Evolutionary conservation across 2,888 invertebrate species (phyloP), one percentile per base, ranked within the genome.

Genomic region (Lochmaea crataegi): DNA sequence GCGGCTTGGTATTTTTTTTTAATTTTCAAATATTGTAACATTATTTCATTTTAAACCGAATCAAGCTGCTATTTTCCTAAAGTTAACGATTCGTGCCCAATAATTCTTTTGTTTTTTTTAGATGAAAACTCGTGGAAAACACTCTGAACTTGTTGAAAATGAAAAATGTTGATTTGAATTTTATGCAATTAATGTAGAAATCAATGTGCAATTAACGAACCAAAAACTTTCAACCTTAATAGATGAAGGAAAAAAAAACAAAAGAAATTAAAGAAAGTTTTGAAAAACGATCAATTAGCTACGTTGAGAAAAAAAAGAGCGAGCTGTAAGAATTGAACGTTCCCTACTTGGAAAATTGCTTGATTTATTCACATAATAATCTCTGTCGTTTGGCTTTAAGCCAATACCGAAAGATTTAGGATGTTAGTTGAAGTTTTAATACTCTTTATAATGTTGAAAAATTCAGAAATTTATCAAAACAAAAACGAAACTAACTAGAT

Each of bases 321-420:
- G 5, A 45, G 32, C 26, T 16, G 48, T 48, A 14, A 9, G n/a
- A 48, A 32, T 32, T 65, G 22, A 45, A 65, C 51, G 22, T 7
- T 45, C 6, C 51, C 48, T 65, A 65, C 48, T 45, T 16, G 53
- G 22, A 42, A 51, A 65, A 65, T 51, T 48, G 11, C 14, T 22
- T 26, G 57, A 56, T 57, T 57, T 57, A 60, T 60, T n/a, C 38
- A 60, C 32, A 32, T 32, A 60, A 38, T n/a, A 60, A 60, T 60
- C 10, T 32, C n/a, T 38, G 16, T 60, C 60, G n/a, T 60, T 38
- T 38, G 32, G 18, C 18, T 53, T n/a, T 18, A 16, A 53, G 12
- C 60, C 60, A n/a, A 38, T 60, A 3, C 6, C 32, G 9, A 60
- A 38, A 32, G 38, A 38, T 14, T n/a, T 57, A 18, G 6, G 18